phyloP scores from a whole-genome alignment of 2,113 vertebrate genomes.

The Percopsis transmontana region DNA sequence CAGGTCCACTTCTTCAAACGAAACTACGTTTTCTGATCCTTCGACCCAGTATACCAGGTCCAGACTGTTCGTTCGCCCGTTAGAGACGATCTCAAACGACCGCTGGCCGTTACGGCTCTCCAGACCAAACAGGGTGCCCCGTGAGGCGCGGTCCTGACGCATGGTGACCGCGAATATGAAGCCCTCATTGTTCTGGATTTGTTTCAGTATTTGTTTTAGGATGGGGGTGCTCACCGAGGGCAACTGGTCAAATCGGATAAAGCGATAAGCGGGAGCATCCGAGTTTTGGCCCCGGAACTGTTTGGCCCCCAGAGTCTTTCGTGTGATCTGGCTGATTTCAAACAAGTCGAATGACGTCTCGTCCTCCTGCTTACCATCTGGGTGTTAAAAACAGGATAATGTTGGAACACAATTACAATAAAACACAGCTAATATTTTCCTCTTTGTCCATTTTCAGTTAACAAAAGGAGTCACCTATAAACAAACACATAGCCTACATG shows the following conservation, averaged over 20 bases:
- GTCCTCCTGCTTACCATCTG: constrained; percentile 85
- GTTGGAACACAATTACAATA: neutral
- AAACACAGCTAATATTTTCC: no score
- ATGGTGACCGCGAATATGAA: constrained; percentile 90
- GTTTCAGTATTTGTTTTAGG: constrained; percentile 81
- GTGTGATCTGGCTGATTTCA: constrained; percentile 88
- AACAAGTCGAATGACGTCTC: constrained; percentile 88
- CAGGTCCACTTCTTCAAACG: constrained; percentile 93
- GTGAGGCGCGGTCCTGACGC: constrained; percentile 87
- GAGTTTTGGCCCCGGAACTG: constrained; percentile 89
- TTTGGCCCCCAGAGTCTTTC: constrained; percentile 92
- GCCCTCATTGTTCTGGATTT: constrained; percentile 85
- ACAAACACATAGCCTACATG: no score
- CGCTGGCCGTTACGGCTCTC: constrained; percentile 81
- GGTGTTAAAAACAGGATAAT: constrained; percentile 22
- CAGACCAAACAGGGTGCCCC: constrained; percentile 88
- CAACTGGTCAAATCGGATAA: constrained; percentile 94
- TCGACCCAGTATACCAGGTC: constrained; percentile 91
- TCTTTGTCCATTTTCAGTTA: no score
- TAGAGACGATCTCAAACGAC: constrained; percentile 93
- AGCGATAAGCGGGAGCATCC: constrained; percentile 84
- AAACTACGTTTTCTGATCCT: constrained; percentile 84
- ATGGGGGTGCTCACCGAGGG: constrained; percentile 82
- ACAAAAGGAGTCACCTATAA: no score
- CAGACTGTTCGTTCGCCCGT: constrained; percentile 90